Percentiles rank a stretch among this genome's conserved stretches.
phyloP scores from a whole-genome alignment of 30 jellyfish, hydroid and myxozoan genomes.

The Turritopsis dohrnii region DNA sequence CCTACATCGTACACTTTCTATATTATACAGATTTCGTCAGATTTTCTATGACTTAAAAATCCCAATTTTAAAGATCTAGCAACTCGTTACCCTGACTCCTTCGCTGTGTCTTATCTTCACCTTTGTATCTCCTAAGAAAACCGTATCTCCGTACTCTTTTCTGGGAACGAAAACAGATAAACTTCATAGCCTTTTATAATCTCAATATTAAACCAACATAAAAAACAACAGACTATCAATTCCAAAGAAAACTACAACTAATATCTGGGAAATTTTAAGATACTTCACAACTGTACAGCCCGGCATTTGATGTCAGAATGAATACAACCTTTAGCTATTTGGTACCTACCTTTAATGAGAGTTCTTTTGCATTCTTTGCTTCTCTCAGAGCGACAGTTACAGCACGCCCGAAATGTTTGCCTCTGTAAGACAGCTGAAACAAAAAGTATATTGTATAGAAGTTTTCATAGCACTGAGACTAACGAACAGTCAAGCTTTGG shows the following conservation, averaged over 20 bases:
- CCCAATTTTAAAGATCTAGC: neutral
- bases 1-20: too few species aligned
- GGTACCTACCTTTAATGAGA: slow-evolving; percentile 15
- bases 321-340: neutral
- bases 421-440: slow-evolving; percentile 19
- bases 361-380: slow-evolving; percentile 17
- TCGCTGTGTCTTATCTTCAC: neutral
- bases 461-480: neutral
- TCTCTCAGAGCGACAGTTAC: slow-evolving; percentile 18
- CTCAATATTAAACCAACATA: neutral
- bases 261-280: neutral
- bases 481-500: too few species aligned
- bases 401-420: slow-evolving; percentile 12
- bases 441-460: neutral
- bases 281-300: too few species aligned
- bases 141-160: slow-evolving; percentile 31
- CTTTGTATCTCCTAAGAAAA: slow-evolving; percentile 23
- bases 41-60: neutral
- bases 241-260: neutral
- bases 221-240: neutral
- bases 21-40: too few species aligned
- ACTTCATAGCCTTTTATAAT: neutral
- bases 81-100: neutral
- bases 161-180: neutral
- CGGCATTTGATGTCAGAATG: too few species aligned